Base-by-base conservation (phyloP, 2,113 vertebrate species). In the Leptocoma aspasia region DNA sequence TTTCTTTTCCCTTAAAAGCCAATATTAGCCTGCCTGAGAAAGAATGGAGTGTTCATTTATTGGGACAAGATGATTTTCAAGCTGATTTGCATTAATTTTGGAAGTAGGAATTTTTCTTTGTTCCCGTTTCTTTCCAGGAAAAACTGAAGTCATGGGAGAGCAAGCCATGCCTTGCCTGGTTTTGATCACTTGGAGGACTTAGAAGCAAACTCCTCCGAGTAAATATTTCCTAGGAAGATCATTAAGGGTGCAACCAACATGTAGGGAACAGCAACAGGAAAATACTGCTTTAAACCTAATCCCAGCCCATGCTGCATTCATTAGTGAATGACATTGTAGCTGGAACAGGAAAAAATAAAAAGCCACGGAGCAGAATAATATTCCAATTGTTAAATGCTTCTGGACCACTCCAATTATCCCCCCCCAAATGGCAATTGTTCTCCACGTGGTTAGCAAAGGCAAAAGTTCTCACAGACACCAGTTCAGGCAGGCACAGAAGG, bases 171-270 rank as follows among this genome's bases (percentile, higher is more conserved):
- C 82, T 61, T 88, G 90, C 88, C 92, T 96, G 61, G 33, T 69
- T 97, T 96, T 86, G 88, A 96, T 95, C 96, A 95, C 69, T 96
- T 87, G 93, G 86, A 54, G 75, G 44, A 44, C 92, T 90, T 60
- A 66, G 69, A 93, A 81, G 75, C 79, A 84, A 96, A 84, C 44
- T 72, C 87, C 95, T 97, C 94, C 95, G 96, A 93, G 94, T 92
- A 95, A 97, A 92, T 95, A 94, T 96, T 97, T 97, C 96, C 88
- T 95, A 84, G 20, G 76, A 79, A 92, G 93, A 94, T 93, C 94
- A 86, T 93, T 85, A 94, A 95, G 83, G 95, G 94, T 87, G 88
- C 3, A 15, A 97, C 95, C 84, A 82, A 90, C 95, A 87, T 82
- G 84, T 92, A 89, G 92, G 95, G 90, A 92, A 84, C 89, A 95